Percentiles rank a stretch among this genome's conserved stretches.
phyloP scores from a whole-genome alignment of 2,888 invertebrate genomes.

The Drosophila lacicola region DNA sequence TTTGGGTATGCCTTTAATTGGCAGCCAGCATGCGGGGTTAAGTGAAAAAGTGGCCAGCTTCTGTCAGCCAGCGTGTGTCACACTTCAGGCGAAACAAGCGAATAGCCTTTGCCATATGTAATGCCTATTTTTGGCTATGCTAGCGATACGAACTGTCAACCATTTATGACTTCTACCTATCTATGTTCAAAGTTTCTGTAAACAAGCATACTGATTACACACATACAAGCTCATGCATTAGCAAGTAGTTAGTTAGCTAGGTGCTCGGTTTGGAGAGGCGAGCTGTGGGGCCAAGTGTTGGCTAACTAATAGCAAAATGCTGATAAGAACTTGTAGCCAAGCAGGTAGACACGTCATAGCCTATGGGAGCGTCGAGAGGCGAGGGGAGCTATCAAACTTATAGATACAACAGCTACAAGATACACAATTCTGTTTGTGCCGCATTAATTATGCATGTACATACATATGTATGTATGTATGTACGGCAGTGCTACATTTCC shows the following conservation, averaged over 20 bases:
- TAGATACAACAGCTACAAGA: slow-evolving; percentile 26
- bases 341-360: slow-evolving; percentile 9
- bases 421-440: slow-evolving; percentile 18
- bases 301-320: not conserved
- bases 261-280: not conserved
- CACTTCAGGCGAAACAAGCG: slow-evolving; percentile 22
- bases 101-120: slow-evolving; percentile 52
- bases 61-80: slow-evolving; percentile 28
- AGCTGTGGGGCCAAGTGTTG: slow-evolving; percentile 5
- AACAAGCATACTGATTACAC: slow-evolving; percentile 61
- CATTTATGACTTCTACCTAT: slow-evolving; percentile 43
- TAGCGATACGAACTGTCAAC: slow-evolving; percentile 38
- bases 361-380: slow-evolving; percentile 5
- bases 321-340: slow-evolving; percentile 33
- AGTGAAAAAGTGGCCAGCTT: slow-evolving; percentile 38
- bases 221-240: not conserved
- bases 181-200: slow-evolving; percentile 42
- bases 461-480: not conserved
- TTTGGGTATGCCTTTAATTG: slow-evolving; percentile 56
- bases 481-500: slow-evolving; percentile 7
- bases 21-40: slow-evolving; percentile 47
- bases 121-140: slow-evolving; percentile 64
- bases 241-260: not conserved
- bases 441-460: slow-evolving; percentile 34
- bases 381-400: slow-evolving; percentile 14